Conservation (phyloP, 92 coral and sea anemone genomes). For the Palythoa grandis region DNA sequence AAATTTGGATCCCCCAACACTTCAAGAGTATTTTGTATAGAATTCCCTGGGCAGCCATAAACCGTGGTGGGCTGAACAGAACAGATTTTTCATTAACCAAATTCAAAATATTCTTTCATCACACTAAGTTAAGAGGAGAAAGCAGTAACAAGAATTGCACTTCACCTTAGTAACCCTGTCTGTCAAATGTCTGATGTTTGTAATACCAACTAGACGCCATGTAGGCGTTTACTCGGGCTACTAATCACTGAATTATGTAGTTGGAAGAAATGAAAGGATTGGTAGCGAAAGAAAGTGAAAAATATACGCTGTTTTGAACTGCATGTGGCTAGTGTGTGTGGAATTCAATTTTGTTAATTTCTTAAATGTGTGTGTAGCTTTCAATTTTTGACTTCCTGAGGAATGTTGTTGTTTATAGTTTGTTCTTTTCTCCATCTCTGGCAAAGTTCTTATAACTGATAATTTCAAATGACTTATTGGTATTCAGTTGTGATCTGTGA, state of each 20-base stretch:
- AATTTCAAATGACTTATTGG: background rate
- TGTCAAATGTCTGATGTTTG: too few species aligned
- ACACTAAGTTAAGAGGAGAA: too few species aligned
- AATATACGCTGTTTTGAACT: background rate
- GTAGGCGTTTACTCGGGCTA: too few species aligned
- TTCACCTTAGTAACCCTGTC: too few species aligned
- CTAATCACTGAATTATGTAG: background rate
- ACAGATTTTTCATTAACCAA: too few species aligned
- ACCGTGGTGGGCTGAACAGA: too few species aligned
- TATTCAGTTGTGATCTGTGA: background rate
- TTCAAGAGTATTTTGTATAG: too few species aligned
- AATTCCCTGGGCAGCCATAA: too few species aligned
- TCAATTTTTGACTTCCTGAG: background rate
- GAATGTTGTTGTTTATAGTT: background rate
- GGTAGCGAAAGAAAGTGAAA: background rate
- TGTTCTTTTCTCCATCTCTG: background rate
- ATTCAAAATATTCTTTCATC: too few species aligned
- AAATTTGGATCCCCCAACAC: too few species aligned
- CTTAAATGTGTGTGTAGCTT: background rate
- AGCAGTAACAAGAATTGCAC: too few species aligned
- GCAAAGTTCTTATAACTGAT: conserved; percentile 1
- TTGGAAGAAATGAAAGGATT: background rate
- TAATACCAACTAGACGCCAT: too few species aligned
- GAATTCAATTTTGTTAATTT: background rate
- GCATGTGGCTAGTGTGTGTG: background rate